These are phyloP conservation scores for Pterostichus niger DNA, from an alignment of 2,888 invertebrate species.

Conservation along the genomic window DNA sequence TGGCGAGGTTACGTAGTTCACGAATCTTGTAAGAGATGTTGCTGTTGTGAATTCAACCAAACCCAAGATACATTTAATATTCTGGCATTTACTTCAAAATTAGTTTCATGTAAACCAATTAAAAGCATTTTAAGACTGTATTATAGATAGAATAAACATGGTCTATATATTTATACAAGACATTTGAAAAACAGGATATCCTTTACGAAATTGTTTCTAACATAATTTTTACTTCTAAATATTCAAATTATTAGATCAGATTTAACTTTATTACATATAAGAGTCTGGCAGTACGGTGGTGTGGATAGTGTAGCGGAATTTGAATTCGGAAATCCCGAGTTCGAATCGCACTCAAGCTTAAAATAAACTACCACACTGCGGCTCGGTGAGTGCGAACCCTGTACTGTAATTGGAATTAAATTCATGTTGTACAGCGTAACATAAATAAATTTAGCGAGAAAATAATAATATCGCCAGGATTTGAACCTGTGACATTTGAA, in stretches of 20 bases:
- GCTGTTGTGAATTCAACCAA: background rate
- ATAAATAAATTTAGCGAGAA: too few relatives aligned
- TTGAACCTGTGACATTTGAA: too few relatives aligned
- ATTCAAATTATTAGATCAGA: background rate
- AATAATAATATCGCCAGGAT: too few relatives aligned
- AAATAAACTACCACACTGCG: too few relatives aligned
- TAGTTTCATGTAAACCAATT: conserved; percentile 52
- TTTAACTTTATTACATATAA: too few relatives aligned
- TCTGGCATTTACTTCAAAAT: conserved; percentile 33
- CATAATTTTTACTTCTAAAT: background rate
- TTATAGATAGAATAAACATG: conserved; percentile 44
- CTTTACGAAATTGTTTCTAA: conserved; percentile 25
- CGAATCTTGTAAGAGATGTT: background rate
- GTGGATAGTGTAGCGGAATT: too few relatives aligned
- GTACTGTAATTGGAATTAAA: too few relatives aligned
- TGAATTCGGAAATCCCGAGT: too few relatives aligned
- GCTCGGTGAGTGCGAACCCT: too few relatives aligned
- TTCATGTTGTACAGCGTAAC: too few relatives aligned
- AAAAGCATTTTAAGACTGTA: conserved; percentile 48
- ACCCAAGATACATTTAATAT: conserved; percentile 18
- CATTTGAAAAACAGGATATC: conserved; percentile 44
- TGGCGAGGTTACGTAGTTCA: background rate
- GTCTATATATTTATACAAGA: conserved; percentile 16
- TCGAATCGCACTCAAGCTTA: too few relatives aligned
- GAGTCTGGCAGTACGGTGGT: too few relatives aligned